A percentile compares a stretch with the other conserved stretches of the same genome.
Evolutionary conservation across 37 sponge, comb jelly and placozoan species (phyloP).

Genomic region (Sycon ciliatum): DNA sequence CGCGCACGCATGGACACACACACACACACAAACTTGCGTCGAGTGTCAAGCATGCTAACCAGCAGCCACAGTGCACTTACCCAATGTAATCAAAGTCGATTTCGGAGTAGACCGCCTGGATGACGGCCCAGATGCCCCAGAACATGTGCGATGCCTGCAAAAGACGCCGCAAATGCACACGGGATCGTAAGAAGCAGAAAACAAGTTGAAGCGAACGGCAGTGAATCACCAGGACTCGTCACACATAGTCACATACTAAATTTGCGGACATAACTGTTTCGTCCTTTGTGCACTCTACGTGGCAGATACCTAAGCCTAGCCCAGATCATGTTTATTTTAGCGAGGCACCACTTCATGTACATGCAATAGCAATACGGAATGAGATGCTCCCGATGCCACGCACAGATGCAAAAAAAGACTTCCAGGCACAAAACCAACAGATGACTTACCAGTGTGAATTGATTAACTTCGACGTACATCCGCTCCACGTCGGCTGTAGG

Average conservation of each 20-base stretch:
- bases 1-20: too few relatives aligned
- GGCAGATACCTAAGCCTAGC: too few relatives aligned
- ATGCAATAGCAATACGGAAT: too few relatives aligned
- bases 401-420: background rate
- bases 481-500: conserved; percentile 11
- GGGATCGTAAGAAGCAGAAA: background rate
- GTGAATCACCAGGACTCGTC: too few relatives aligned
- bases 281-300: too few relatives aligned
- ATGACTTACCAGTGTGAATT: conserved; percentile 58
- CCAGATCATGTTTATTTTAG: too few relatives aligned
- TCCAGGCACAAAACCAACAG: background rate
- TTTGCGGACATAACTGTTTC: too few relatives aligned
- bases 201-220: background rate
- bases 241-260: too few relatives aligned
- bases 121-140: conserved; percentile 78
- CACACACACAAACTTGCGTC: too few relatives aligned
- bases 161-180: background rate
- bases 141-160: conserved; percentile 62
- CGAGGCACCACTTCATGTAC: too few relatives aligned
- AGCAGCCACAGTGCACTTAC: conserved; percentile 55
- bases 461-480: conserved; percentile 60
- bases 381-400: too few relatives aligned
- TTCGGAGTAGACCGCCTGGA: conserved; percentile 63
- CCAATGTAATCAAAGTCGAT: conserved; percentile 73
- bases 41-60: too few relatives aligned